Conservation (phyloP, 1,140 invertebrate species). For the Drosophila saltans region DNA sequence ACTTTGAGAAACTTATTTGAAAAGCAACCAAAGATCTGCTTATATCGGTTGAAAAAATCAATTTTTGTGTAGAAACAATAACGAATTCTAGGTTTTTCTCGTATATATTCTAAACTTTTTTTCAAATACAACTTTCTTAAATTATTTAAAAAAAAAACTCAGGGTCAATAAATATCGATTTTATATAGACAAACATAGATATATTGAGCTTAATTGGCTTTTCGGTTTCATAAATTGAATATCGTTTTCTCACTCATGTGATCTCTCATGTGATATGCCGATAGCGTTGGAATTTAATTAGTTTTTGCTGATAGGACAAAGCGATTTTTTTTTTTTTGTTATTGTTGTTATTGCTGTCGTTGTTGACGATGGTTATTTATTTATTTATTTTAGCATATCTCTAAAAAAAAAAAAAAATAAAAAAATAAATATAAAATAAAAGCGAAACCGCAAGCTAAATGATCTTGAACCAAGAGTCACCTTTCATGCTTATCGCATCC, state of each 20-base stretch:
- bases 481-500: conserved; percentile 1
- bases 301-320: conserved; percentile 13
- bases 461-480: conserved; percentile 1
- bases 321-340: neutral
- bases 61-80: too few species aligned
- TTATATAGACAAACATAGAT: neutral
- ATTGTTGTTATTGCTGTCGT: neutral
- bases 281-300: conserved; percentile 30
- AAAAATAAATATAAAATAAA: neutral
- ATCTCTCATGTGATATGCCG: conserved; percentile 1
- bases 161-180: neutral
- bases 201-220: conserved; percentile 26
- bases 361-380: conserved; percentile 2
- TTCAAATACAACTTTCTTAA: too few species aligned
- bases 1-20: too few species aligned
- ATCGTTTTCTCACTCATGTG: conserved; percentile 20
- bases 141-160: too few species aligned
- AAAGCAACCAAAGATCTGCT: too few species aligned
- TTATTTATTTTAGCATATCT: conserved; percentile 10
- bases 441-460: neutral
- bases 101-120: too few species aligned
- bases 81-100: too few species aligned
- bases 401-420: neutral
- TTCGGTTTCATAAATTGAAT: conserved; percentile 20
- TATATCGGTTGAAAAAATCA: too few species aligned